phyloP scores from a whole-genome alignment of 2,113 vertebrate genomes.

The Malurus elegans region DNA sequence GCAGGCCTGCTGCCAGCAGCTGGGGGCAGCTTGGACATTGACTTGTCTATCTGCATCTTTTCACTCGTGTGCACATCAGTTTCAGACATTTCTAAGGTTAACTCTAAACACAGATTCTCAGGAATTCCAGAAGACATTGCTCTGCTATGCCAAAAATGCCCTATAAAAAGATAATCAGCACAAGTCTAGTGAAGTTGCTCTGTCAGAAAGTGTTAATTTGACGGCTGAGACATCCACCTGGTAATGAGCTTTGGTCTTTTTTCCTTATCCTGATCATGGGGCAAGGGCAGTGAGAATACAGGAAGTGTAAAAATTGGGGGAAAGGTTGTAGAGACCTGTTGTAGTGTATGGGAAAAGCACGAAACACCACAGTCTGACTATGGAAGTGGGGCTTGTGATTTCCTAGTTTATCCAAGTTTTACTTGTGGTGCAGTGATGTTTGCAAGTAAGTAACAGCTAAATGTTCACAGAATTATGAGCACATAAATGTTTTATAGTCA shows the following conservation, averaged over 20 bases:
- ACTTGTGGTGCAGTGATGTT: not conserved
- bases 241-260: not conserved
- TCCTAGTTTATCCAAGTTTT: not conserved
- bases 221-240: not conserved
- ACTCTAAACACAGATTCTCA: not conserved
- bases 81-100: not conserved
- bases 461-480: not conserved
- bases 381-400: not conserved
- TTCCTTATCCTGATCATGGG: not conserved
- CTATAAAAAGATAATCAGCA: not conserved
- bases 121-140: not conserved
- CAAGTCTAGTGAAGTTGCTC: not conserved
- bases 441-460: not conserved
- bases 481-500: not conserved
- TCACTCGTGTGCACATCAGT: not conserved
- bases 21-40: not conserved
- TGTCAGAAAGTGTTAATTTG: not conserved
- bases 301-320: not conserved
- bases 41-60: not conserved
- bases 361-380: not conserved
- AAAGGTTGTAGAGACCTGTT: not conserved
- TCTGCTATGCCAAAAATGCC: not conserved
- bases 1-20: not conserved
- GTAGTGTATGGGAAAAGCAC: not conserved
- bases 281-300: not conserved